Evolutionary conservation across 2,888 invertebrate species (phyloP).

Genomic region (Andrena hattorfiana): DNA sequence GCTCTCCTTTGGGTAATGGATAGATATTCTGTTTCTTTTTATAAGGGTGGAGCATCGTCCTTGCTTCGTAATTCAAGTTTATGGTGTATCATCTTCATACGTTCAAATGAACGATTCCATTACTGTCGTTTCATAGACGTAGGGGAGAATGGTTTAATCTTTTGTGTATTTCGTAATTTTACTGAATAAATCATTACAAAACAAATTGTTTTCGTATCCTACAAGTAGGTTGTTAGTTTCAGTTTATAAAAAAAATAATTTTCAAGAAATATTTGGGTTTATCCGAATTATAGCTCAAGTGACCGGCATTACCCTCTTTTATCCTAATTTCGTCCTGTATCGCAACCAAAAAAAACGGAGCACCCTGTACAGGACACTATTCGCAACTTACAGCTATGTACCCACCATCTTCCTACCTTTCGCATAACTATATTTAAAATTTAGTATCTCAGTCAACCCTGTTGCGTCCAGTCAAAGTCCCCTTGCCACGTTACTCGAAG

Average conservation of each 20-base stretch:
- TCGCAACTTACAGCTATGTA: no score
- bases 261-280: no score
- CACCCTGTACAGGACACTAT: no score
- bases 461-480: neutral
- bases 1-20: neutral
- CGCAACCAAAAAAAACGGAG: no score
- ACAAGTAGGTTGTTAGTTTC: no score
- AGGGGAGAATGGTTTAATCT: no score
- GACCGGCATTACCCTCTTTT: no score
- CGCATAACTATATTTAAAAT: neutral
- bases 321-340: no score
- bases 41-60: neutral
- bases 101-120: neutral
- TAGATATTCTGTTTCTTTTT: neutral
- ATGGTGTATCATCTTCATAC: neutral
- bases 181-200: neutral
- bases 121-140: neutral
- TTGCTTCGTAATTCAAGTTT: conserved; percentile 11
- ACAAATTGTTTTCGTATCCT: no score
- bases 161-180: neutral
- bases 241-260: no score
- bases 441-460: neutral
- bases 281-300: no score
- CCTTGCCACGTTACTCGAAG: neutral
- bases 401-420: no score